Percentiles rank a stretch among this genome's conserved stretches.
Evolutionary conservation across 2,113 vertebrate genomes (phyloP).

Genomic region (Xiphophorus hellerii): DNA sequence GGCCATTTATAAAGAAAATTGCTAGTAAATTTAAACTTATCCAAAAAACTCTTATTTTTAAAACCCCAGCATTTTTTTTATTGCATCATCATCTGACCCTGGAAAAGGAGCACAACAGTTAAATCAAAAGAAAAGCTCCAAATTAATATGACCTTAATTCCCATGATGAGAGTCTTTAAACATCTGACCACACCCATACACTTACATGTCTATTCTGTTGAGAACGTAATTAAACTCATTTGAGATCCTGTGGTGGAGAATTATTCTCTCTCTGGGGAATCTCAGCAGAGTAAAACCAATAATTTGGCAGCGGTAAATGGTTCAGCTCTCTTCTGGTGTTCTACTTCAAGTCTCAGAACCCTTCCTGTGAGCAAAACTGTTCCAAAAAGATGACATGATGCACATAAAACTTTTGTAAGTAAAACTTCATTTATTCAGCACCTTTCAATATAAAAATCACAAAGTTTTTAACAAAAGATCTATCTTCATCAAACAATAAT

Average conservation of each 20-base stretch:
- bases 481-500: too few relatives aligned
- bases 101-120: not conserved
- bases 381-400: conserved; percentile 20
- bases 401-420: too few relatives aligned
- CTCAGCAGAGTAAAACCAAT: conserved; percentile 17
- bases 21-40: not conserved
- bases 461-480: too few relatives aligned
- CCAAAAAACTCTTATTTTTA: not conserved
- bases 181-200: not conserved
- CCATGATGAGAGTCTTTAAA: not conserved
- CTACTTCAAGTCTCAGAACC: conserved; percentile 2
- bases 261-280: conserved; percentile 21
- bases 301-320: conserved; percentile 8
- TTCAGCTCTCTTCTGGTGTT: conserved; percentile 14
- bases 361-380: not conserved
- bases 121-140: not conserved
- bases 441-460: too few relatives aligned
- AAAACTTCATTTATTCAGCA: too few relatives aligned
- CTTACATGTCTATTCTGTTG: not conserved
- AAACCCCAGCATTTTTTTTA: not conserved
- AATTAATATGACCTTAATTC: not conserved
- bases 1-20: not conserved
- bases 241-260: conserved; percentile 11
- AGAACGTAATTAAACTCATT: not conserved
- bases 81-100: not conserved